Conservation (phyloP, 2,888 invertebrate species). For the Seladonia tumulorum region DNA sequence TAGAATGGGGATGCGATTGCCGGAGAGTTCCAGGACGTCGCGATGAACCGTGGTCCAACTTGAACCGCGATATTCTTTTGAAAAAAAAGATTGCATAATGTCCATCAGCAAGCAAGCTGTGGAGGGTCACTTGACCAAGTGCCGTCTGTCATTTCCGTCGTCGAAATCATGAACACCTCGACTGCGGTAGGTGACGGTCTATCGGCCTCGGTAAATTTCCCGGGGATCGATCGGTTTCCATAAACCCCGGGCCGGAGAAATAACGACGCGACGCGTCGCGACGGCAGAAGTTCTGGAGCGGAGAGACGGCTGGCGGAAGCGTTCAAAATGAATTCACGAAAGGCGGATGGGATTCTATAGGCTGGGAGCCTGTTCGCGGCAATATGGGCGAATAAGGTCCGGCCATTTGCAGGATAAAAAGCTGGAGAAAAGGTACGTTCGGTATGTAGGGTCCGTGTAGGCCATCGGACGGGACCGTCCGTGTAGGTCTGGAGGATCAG, state of each 20-base stretch:
- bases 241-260: slow-evolving; percentile 35
- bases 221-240: slow-evolving; percentile 64
- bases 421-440: slow-evolving; percentile 51
- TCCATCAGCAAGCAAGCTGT: not conserved
- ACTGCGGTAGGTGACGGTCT: not conserved
- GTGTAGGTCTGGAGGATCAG: slow-evolving; percentile 1
- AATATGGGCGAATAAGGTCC: slow-evolving; percentile 67
- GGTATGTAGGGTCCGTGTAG: slow-evolving; percentile 60
- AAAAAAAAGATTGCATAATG: not conserved
- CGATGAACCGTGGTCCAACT: not conserved
- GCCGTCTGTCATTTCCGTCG: not conserved
- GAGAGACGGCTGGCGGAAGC: not conserved
- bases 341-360: slow-evolving; percentile 63
- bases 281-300: not conserved
- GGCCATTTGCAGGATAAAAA: slow-evolving; percentile 71
- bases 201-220: slow-evolving; percentile 43
- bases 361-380: slow-evolving; percentile 55
- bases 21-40: too few relatives aligned
- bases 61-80: not conserved
- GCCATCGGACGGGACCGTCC: slow-evolving; percentile 28
- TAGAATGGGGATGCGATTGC: too few relatives aligned
- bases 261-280: not conserved
- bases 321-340: slow-evolving; percentile 70
- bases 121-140: not conserved
- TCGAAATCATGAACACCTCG: not conserved